Evolutionary conservation across 2,113 vertebrate genomes (phyloP), one percentile per base, ranked within the genome.

Genomic region (Tretioscincus oriximinensis): DNA sequence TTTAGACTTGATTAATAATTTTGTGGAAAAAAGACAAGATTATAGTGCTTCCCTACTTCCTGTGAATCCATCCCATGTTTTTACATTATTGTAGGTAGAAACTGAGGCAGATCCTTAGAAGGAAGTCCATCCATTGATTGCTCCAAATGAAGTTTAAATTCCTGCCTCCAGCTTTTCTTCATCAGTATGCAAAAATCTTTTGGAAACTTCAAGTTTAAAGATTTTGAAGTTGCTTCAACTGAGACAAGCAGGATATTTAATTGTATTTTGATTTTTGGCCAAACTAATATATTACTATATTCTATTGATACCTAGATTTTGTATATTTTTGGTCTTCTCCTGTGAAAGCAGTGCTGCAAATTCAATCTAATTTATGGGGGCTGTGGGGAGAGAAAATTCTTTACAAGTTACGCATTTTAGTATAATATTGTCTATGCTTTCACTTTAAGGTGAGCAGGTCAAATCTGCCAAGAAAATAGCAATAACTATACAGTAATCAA

Each of bases 181-280:
- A 9, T n/a, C 24, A 28, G 31, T 70, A 24, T 70, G 35, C 24
- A 7, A 28, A 61, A 79, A 54, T 12, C 54, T 41, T 61, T 66
- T 77, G 64, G 75, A 77, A 77, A 21, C 21, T n/a, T 47, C 61
- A 47, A 35, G 18, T 76, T 65, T 63, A 65, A 76, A 35, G 73
- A 1, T 18, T 9, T 8, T 58, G 14, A 79, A 61, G 58, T 31
- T 70, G 68, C 49, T 0, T 47, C 81, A 3, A 16, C 2, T 9
- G 0, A 47, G 41, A 41, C 29, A 49, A 54, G 31, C 18, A n/a
- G 24, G 24, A 66, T 61, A 28, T 47, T 49, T 77, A 82, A 78
- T 58, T 58, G 9, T 31, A 0, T 12, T 69, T 79, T 65, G 61
- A 11, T 84, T 87, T 81, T 87, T 88, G 83, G 64, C 80, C 63